Evolutionary conservation across 2,797 vertebrate genomes (phyloP).

Genomic region (Phoeniculus purpureus): DNA sequence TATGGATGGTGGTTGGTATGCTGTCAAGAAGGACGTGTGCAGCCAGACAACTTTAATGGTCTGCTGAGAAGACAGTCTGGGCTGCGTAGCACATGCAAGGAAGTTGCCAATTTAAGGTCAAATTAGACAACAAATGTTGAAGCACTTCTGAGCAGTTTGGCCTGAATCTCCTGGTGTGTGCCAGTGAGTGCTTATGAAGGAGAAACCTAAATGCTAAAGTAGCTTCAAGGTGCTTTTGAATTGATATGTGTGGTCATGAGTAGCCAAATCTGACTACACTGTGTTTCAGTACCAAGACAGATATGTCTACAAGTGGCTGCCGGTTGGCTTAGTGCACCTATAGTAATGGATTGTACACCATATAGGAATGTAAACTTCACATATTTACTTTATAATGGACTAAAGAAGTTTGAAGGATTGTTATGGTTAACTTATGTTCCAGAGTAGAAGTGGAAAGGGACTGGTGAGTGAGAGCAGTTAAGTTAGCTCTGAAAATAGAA

Average conservation of each 20-base stretch:
- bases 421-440: background rate
- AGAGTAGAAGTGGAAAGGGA: background rate
- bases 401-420: background rate
- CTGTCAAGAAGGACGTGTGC: background rate
- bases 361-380: background rate
- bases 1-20: background rate
- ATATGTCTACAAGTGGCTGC: background rate
- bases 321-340: fast-evolving
- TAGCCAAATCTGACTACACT: background rate
- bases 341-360: background rate
- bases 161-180: background rate
- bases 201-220: background rate
- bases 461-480: background rate
- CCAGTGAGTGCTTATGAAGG: background rate
- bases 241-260: fast-evolving
- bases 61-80: background rate
- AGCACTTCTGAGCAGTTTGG: background rate
- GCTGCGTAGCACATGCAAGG: background rate
- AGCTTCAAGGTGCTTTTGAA: background rate
- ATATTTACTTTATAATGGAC: background rate
- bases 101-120: background rate
- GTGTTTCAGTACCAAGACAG: background rate
- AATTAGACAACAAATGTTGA: background rate
- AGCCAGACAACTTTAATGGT: background rate
- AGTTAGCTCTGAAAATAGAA: background rate